A percentile compares a stretch with the other conserved stretches of the same genome.
Conservation (phyloP, 2,888 invertebrate genomes). For the Lathronympha strigana region DNA sequence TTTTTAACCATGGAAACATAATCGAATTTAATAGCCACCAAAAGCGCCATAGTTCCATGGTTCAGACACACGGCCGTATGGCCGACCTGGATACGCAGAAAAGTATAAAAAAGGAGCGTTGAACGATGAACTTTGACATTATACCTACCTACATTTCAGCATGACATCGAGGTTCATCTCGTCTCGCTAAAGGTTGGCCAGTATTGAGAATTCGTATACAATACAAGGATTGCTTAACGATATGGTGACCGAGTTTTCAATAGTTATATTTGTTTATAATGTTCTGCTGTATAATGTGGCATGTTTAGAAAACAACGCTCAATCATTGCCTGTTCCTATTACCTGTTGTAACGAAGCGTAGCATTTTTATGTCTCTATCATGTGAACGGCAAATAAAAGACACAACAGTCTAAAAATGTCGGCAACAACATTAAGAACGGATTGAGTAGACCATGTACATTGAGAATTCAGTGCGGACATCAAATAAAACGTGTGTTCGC, state of each 20-base stretch:
- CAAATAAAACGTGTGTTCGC: no score
- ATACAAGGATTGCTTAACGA: background rate
- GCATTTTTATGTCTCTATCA: conserved; percentile 7
- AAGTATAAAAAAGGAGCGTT: no score
- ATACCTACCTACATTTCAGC: background rate
- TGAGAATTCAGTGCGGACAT: no score
- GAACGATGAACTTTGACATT: background rate
- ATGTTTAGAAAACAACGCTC: conserved; percentile 5
- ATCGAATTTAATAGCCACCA: no score
- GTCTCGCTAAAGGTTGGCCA: background rate
- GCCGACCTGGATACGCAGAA: no score
- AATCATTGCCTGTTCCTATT: background rate
- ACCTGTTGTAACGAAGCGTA: background rate
- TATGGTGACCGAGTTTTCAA: conserved; percentile 1
- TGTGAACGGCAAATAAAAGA: background rate
- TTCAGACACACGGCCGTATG: no score
- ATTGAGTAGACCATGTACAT: no score
- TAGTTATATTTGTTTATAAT: conserved; percentile 10
- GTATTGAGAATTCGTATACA: background rate
- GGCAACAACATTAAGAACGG: background rate
- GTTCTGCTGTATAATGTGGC: conserved; percentile 1
- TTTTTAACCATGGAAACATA: background rate
- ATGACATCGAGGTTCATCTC: conserved; percentile 1
- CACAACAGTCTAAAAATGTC: background rate
- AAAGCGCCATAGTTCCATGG: no score